Evolutionary conservation across 2,888 invertebrate species (phyloP).

Genomic region (Polydrusus cervinus): DNA sequence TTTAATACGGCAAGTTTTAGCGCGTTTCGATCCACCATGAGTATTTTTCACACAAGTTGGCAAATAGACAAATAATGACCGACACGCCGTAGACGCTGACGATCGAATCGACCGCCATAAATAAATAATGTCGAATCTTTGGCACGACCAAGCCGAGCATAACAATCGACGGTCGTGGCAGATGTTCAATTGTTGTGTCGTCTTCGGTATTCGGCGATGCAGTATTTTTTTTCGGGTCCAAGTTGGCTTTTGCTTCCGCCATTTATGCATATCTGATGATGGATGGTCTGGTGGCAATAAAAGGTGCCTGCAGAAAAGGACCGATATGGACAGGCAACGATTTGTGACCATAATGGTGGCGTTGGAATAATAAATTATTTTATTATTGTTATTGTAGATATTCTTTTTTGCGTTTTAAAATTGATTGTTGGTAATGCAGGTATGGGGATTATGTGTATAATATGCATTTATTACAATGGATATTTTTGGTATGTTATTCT

Average conservation of each 20-base stretch:
- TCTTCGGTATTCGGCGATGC: slow-evolving; percentile 31
- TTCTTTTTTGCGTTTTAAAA: too few relatives aligned
- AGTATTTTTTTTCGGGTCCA: slow-evolving; percentile 17
- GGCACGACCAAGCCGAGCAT: slow-evolving; percentile 25
- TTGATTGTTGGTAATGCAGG: too few relatives aligned
- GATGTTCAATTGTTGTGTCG: slow-evolving; percentile 49
- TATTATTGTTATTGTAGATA: not conserved
- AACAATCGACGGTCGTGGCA: slow-evolving; percentile 45
- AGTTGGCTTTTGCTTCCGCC: slow-evolving; percentile 31
- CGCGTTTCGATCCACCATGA: too few relatives aligned
- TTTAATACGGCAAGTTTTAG: too few relatives aligned
- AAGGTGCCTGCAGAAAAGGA: not conserved
- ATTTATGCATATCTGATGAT: slow-evolving; percentile 36
- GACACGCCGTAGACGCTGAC: too few relatives aligned
- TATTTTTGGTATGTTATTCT: too few relatives aligned
- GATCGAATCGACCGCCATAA: slow-evolving; percentile 16
- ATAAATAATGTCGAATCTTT: slow-evolving; percentile 41
- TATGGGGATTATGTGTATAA: too few relatives aligned
- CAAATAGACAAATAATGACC: too few relatives aligned
- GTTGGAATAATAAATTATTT: not conserved
- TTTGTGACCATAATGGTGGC: not conserved
- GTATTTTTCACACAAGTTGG: too few relatives aligned
- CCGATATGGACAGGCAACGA: not conserved
- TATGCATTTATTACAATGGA: too few relatives aligned
- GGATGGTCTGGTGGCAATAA: slow-evolving; percentile 8